These are phyloP conservation scores for Urosaurus nigricauda DNA, from an alignment of 2,797 vertebrate species.

Conservation along the genomic window DNA sequence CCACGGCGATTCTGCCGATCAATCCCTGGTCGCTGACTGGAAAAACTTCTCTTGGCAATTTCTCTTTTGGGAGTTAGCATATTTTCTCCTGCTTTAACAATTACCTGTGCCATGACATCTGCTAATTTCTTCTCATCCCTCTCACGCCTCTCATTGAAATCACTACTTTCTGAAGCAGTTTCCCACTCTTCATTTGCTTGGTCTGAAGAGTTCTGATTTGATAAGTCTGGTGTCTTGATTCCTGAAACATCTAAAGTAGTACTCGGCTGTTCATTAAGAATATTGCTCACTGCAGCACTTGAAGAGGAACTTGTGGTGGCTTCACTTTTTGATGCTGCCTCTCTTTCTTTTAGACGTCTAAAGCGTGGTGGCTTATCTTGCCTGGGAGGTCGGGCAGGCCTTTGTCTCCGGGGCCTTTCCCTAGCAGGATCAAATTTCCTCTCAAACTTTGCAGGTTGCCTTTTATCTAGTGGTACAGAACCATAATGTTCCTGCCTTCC, in stretches of 20 bases:
- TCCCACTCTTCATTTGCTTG: conserved; percentile 99
- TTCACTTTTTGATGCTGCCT: conserved; percentile 83
- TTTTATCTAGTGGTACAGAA: conserved; percentile 78
- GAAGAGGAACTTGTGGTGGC: conserved; percentile 63
- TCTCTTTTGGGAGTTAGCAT: conserved; percentile 88
- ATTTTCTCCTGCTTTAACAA: conserved; percentile 81
- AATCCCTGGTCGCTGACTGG: conserved; percentile 91
- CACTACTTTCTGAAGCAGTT: conserved; percentile 97
- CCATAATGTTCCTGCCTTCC: conserved; percentile 84
- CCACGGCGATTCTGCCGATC: conserved; percentile 94
- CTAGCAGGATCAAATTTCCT: conserved; percentile 89
- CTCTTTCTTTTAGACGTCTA: conserved; percentile 92
- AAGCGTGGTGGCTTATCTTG: conserved; percentile 98
- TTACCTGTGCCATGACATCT: conserved; percentile 79
- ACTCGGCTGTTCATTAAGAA: conserved; percentile 73
- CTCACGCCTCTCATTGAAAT: conserved; percentile 97
- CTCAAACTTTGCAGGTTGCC: conserved; percentile 86
- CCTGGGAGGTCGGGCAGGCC: conserved; percentile 93
- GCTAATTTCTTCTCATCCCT: conserved; percentile 92
- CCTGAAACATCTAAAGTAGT: conserved; percentile 85
- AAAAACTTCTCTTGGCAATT: conserved; percentile 94
- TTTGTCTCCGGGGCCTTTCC: conserved; percentile 91
- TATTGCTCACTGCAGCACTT: conserved; percentile 65
- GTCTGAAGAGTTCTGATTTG: conserved; percentile 99
- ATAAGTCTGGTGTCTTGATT: conserved; percentile 96